Evolutionary conservation across 64 coral and sea anemone genomes (phyloP), one percentile per base, ranked within the genome.

Genomic region (Montipora efflorescens): DNA sequence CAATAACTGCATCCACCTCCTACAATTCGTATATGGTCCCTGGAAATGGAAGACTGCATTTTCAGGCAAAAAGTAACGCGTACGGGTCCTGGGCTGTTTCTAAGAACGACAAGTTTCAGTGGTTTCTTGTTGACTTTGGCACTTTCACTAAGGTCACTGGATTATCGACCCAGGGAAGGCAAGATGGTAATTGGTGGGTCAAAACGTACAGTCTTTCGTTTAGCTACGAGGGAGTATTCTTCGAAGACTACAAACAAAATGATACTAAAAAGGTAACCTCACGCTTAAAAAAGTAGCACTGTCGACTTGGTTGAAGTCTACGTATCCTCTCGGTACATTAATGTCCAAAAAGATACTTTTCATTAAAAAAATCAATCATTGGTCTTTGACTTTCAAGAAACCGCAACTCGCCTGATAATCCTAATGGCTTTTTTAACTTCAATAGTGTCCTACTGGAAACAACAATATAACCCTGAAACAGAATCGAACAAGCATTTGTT

Each of bases 161-260:
- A n/a, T n/a, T 83, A 4, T 66, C 90, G 2, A 91, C 90, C 7
- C 90, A 91, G 18, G 90, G 90, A 45, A 52, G 90, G 67, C 90
- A 91, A 44, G 90, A 91, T 83, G 68, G 43, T 10, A 2, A 2
- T 13, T 57, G 53, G 68, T 91, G 90, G 90, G 90, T 91, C 3
- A 46, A 83, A 79, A 91, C 48, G 4, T 91, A 91, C 19, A 75
- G 48, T 19, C 23, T 83, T 1, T 82, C 79, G 0, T 91, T 91
- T 21, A 82, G 78, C 18, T 43, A 81, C 28, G 90, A 91, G 21
- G 67, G 67, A 4, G 69, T 76, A 5, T 93, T 93, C 59, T 93
- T 83, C 74, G 91, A 93, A 68, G 71, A 87, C 44, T 93, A 93
- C 58, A 87, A 43, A 8, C 59, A 93, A 25, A 79, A 59, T 78